Conservation (phyloP, 2,797 vertebrate species). For the Vireo griseus region DNA sequence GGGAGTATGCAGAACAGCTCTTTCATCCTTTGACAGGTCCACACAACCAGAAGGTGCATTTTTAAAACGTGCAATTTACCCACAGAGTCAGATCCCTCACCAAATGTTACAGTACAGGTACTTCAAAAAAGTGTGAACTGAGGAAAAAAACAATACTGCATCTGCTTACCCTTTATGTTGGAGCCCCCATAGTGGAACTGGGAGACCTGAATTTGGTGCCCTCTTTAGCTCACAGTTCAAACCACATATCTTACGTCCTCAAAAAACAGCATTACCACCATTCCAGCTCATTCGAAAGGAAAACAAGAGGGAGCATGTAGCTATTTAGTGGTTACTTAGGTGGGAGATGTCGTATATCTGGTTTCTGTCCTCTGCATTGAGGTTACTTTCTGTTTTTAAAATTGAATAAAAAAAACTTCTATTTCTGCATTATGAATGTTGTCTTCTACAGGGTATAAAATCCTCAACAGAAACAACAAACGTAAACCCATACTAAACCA, state of each 20-base stretch:
- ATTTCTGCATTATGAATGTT: neutral
- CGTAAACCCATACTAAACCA: neutral
- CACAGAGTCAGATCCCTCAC: neutral
- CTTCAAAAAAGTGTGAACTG: neutral
- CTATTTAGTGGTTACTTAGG: neutral
- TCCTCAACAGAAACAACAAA: neutral
- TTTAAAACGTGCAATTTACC: neutral
- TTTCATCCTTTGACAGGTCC: neutral
- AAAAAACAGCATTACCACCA: neutral
- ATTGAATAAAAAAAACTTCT: neutral
- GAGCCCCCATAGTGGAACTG: neutral
- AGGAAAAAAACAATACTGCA: neutral
- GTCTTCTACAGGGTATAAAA: neutral
- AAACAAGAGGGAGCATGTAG: neutral
- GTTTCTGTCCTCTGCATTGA: neutral
- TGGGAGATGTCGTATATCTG: neutral
- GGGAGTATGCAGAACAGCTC: neutral
- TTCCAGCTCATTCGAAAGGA: neutral
- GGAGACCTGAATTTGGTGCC: neutral
- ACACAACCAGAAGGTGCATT: neutral
- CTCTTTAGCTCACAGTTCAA: neutral
- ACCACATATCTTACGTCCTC: neutral
- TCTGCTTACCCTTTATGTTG: neutral
- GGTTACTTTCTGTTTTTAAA: neutral
- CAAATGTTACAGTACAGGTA: neutral